phyloP scores from a whole-genome alignment of 64 coral and sea anemone genomes.

The Pocillopora verrucosa region DNA sequence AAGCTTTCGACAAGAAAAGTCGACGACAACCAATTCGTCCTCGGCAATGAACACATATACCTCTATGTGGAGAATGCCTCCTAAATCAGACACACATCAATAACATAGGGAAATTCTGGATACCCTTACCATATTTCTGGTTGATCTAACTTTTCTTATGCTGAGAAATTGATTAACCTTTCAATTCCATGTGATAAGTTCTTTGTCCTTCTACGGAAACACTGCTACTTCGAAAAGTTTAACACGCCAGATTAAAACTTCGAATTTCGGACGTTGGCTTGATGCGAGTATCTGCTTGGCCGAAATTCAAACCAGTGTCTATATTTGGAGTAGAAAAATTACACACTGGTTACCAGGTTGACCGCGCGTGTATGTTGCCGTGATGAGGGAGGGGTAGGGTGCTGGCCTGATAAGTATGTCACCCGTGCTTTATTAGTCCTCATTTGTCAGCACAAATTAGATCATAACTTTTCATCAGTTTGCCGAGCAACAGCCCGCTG shows the following conservation, averaged over 20 bases:
- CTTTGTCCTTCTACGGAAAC: background rate
- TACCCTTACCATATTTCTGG: background rate
- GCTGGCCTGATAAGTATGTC: too few relatives aligned
- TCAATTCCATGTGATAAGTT: background rate
- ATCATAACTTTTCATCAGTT: too few relatives aligned
- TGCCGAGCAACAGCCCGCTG: too few relatives aligned
- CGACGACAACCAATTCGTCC: background rate
- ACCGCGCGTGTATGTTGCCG: background rate
- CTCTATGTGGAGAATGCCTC: background rate
- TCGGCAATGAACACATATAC: background rate
- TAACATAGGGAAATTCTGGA: background rate
- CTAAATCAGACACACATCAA: background rate
- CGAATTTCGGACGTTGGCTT: constrained; percentile 43
- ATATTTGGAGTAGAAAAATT: background rate
- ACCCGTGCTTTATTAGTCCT: too few relatives aligned
- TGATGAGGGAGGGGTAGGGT: too few relatives aligned
- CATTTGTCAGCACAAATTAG: too few relatives aligned
- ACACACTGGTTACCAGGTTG: background rate
- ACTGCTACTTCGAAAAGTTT: constrained; percentile 15
- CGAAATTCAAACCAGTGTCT: background rate
- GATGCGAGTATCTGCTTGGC: background rate
- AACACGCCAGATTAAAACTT: constrained; percentile 1
- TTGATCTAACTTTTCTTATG: background rate
- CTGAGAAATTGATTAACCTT: background rate
- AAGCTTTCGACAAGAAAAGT: background rate